A percentile compares a stretch with the other conserved stretches of the same genome.
These are phyloP conservation scores for Conger conger DNA, from an alignment of 2,113 vertebrate species.

Conservation along the genomic window DNA sequence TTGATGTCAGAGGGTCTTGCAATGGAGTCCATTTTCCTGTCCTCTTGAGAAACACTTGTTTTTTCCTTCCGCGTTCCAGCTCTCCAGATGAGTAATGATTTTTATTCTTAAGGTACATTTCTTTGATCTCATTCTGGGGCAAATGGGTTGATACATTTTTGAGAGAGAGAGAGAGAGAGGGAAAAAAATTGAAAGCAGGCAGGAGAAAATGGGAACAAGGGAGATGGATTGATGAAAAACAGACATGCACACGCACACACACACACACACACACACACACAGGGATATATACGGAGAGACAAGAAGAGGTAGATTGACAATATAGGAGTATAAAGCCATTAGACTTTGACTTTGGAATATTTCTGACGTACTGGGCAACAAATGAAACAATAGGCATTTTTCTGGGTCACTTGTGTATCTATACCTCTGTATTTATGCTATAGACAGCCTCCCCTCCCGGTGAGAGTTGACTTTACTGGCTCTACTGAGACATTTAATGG, in stretches of 20 bases:
- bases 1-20: too few species aligned
- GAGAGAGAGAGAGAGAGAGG: constrained; percentile 12
- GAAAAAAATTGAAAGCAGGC: neutral
- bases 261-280: neutral
- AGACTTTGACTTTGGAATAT: neutral
- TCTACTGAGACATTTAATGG: neutral
- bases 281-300: neutral
- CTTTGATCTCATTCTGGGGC: constrained; percentile 34
- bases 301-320: neutral
- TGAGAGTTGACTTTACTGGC: neutral
- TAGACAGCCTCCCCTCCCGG: neutral
- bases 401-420: neutral
- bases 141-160: constrained; percentile 34
- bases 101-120: constrained; percentile 26
- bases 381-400: neutral
- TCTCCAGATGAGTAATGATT: constrained; percentile 12
- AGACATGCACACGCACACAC: neutral
- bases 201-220: neutral
- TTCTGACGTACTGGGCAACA: neutral
- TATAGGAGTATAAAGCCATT: neutral
- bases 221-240: neutral
- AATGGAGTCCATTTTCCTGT: too few species aligned
- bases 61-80: neutral
- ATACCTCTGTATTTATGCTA: constrained; percentile 6
- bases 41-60: constrained; percentile 4